Base-by-base conservation (phyloP, 2,888 invertebrate species). In the Branchellion lobata region DNA sequence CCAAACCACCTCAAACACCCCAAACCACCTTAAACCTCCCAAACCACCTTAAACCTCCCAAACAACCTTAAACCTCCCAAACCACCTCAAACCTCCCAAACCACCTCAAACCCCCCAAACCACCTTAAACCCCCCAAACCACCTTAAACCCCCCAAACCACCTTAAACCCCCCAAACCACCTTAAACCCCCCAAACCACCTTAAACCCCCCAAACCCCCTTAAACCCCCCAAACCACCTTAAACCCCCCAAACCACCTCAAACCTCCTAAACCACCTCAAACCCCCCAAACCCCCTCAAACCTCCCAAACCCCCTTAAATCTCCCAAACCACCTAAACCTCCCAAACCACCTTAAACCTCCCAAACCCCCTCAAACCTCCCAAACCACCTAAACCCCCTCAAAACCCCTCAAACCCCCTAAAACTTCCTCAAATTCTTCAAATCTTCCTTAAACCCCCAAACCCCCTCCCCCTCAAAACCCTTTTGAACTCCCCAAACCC, bases 371-470 rank as follows among this genome's bases (percentile, higher is more conserved):
- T 92, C 97, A 86, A 94, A 95, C 89, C 95, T 95, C 87, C 96
- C n/a, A n/a, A 5, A 40, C 14, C 40, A 5, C 5, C 40, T 40
- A 5, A 40, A 40, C 40, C 40, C 5, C 14, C 40, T 14, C 5
- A 8, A 5, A 5, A 40, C 14, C 40, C 40, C 5, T 40, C 5
- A 8, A 57, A 18, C 21, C 61, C 5, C 61, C 5, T 51, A 81
- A 80, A 57, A 81, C n/a, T n/a, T n/a, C n/a, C n/a, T 81, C 53
- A 81, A 80, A 5, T 73, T n/a, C 24, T 71, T 79, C 24, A 72
- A 81, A 47, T 91, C 99, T 86, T 95, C 98, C 82, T 92, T 98
- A 86, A 94, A 95, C 89, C 95, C 95, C 87, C 96, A 96, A 5
- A 40, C 14, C 40, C 40, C 5, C 40, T 40, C 40, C 5, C 14